Base-by-base conservation (phyloP, 2,888 invertebrate species). In the Dasysyrphus tricinctus region DNA sequence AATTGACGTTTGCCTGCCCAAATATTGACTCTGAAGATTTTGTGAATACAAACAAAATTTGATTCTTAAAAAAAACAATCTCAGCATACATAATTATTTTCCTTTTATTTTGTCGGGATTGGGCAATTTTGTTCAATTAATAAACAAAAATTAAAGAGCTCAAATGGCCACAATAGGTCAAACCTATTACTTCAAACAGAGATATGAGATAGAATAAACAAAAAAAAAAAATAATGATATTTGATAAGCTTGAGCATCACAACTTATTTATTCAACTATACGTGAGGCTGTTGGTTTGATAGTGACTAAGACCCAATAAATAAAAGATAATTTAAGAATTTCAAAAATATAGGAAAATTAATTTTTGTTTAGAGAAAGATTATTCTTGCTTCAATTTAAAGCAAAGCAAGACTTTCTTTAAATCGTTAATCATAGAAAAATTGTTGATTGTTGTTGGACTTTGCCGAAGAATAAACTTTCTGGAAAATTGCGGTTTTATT, bases 191-290 rank as follows among this genome's bases (percentile, higher is more conserved):
- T 67, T 37, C 0, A 11, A 34, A 34, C 3, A 6, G 44, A 8
- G 63, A 67, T 67, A 67, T 37, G 67, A 19, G 2, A 47, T 65
- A 11, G 14, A 65, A 16, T 11, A 37, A 47, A 34, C 37, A 32
- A 34, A 34, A 47, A n/a, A n/a, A 32, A 34, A 34, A 16, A 34
- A 16, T 14, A 61, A 24, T 67, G n/a, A 29, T 34, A 34, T 37
- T 34, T 67, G 67, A 67, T 67, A 67, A 67, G 67, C n/a, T 8
- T 34, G 49, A 44, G 14, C 14, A 42, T 42, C 44, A 14, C 42
- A 42, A 42, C 14, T 44, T 42, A 42, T n/a, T 44, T 44, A 44
- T n/a, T 44, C 3, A 42, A 14, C 12, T 65, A n/a, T 32, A 32
- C 5, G 32, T 32, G 32, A 5, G 32, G 44, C 9, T 19, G 11